Conservation (phyloP, 1,140 invertebrate genomes). For the Teleogryllus occipitalis region DNA sequence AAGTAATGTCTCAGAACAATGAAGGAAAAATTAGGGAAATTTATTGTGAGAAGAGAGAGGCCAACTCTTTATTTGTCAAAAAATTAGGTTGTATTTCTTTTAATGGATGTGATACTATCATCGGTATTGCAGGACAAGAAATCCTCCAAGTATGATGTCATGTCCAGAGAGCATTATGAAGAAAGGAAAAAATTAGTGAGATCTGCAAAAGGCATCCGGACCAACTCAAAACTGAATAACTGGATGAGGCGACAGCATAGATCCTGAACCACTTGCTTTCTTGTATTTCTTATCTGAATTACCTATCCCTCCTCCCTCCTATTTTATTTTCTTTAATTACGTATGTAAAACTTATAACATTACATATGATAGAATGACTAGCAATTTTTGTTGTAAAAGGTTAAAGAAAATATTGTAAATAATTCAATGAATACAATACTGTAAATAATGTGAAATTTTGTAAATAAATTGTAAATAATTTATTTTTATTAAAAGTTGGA, state of each 20-base stretch:
- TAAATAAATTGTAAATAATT: no score
- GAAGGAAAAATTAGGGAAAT: neutral
- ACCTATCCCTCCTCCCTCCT: neutral
- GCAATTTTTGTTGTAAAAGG: no score
- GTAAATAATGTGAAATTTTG: no score
- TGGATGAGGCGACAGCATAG: neutral
- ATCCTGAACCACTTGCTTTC: no score
- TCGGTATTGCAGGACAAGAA: constrained; percentile 10
- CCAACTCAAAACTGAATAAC: neutral
- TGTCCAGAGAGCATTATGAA: constrained; percentile 9
- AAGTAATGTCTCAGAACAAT: neutral
- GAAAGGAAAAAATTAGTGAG: constrained; percentile 14
- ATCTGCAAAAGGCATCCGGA: constrained; percentile 9
- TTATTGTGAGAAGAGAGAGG: neutral
- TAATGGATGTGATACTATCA: neutral
- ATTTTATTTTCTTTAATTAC: no score
- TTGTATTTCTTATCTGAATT: neutral
- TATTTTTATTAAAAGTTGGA: no score
- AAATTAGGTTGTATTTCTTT: neutral
- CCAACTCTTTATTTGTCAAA: neutral
- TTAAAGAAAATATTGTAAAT: no score
- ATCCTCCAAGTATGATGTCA: neutral
- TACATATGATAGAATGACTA: neutral
- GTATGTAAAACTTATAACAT: neutral
- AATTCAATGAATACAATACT: no score